Conservation (phyloP, 2,888 invertebrate genomes). For the Tortrix viridana region DNA sequence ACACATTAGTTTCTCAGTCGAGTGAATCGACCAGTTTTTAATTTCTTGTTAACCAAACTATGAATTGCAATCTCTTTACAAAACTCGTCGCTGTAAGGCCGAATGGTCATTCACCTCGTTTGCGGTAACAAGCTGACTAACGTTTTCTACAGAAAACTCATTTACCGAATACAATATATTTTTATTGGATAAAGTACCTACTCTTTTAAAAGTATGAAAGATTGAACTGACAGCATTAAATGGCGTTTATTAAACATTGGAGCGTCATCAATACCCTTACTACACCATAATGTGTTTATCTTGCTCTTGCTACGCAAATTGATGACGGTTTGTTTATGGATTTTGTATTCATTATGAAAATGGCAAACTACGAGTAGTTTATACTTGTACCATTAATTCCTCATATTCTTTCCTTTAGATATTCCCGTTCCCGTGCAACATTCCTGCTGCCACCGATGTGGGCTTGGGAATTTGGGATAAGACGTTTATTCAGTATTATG, state of each 20-base stretch:
- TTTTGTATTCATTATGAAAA: neutral
- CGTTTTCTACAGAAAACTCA: constrained; percentile 29
- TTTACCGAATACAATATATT: constrained; percentile 17
- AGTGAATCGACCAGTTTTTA: neutral
- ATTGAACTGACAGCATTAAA: neutral
- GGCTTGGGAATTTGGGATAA: too few species aligned
- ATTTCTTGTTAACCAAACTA: constrained; percentile 3
- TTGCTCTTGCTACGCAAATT: constrained; percentile 17
- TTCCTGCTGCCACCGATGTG: too few species aligned
- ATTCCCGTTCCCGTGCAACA: too few species aligned
- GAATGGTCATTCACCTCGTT: constrained; percentile 26
- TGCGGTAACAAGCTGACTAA: constrained; percentile 35
- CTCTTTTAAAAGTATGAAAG: too few species aligned
- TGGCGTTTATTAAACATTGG: neutral
- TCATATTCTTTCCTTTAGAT: too few species aligned
- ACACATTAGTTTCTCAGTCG: neutral
- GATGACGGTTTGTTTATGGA: neutral
- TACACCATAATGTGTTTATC: neutral
- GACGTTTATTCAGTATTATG: too few species aligned
- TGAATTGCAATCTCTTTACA: constrained; percentile 11
- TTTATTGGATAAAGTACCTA: constrained; percentile 16
- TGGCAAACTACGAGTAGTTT: too few species aligned
- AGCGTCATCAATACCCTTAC: neutral
- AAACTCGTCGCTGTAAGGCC: constrained; percentile 28
- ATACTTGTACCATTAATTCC: too few species aligned